Evolutionary conservation across 2,888 invertebrate species (phyloP), one percentile per base, ranked within the genome.

Genomic region (Listrodromus nycthemerus): DNA sequence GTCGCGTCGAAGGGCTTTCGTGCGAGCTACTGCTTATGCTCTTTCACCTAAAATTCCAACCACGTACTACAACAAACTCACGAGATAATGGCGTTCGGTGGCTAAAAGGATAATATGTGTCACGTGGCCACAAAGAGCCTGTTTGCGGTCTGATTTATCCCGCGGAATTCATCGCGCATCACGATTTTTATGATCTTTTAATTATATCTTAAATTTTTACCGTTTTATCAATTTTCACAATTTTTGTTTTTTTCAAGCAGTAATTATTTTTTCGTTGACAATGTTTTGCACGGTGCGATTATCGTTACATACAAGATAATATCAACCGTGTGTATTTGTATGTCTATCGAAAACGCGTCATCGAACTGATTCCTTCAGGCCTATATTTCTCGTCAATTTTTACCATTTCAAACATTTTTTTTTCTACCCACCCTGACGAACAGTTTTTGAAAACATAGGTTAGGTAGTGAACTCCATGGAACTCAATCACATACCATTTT

Each of bases 21-120:
- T 65, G 65, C 50, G 30, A 74, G 48, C n/a, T 30, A 37, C 45
- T 21, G 24, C 30, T 69, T 69, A 80, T 80, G 63, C 63, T 65
- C 48, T 75, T 80, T 63, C 75, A 75, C 69, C 80, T 69, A 37
- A 69, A 75, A 75, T 69, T 63, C 63, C 21, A 50, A 48, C 33
- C 63, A 33, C 63, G 24, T 19, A 50, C 45, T 19, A 50, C 45
- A 16, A 50, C 45, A 16, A 63, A 16, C 74, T 61, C 48, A 27
- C 74, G 61, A 63, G 33, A 19, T 50, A 74, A 63, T 63, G 21
- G 50, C 33, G 24, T 55, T 24, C 21, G 55, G 55, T 55, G 21
- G 55, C 21, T 55, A 55, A 55, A 55, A 67, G 30, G 16, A 27
- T 27, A 24, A 27, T 48, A 33, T 69, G 50, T 27, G 27, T 27